Evolutionary conservation across 2,888 invertebrate genomes (phyloP), one percentile per base, ranked within the genome.

Genomic region (Drosophila birchii): DNA sequence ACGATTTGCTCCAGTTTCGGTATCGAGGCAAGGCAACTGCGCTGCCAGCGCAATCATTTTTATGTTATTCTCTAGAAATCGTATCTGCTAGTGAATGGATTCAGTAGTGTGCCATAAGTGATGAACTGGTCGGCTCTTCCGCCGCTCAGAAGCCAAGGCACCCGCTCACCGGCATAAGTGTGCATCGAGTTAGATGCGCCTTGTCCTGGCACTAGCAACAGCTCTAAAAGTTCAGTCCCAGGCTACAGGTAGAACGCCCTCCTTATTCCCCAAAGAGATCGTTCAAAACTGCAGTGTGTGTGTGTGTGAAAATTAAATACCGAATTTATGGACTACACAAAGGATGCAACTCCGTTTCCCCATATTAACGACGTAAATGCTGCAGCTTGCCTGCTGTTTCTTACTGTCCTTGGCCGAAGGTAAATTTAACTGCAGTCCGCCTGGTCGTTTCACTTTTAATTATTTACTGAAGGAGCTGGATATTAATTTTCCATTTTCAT

Each of bases 401-500:
- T 23, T 23, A 12, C 41, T 34, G 62, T 41, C 62, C n/a, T 23
- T 18, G 23, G 47, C 16, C 32, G 20, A 47, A 47, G 45, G 36
- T 54, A 54, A 34, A 54, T 26, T 49, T n/a, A 51, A 44, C 63
- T 43, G 51, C 45, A 32, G 26, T 14, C 29, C 47, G 23, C 20
- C 45, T 16, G 23, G 23, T 29, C 20, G 29, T 32, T 56, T 68
- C 56, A 26, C 41, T 69, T 43, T 57, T 70, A 69, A 69, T 49
- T 69, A 68, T 68, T 68, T 49, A 69, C 70, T n/a, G 56, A 55
- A 63, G 23, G n/a, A 69, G 29, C 56, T 41, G 6, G 36, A 44
- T 39, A 69, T 57, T 49, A 69, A 43, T 38, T 69, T 69, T 69
- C 60, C 71, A 71, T 71, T 60, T 60, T 41, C 47, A 32, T 60